These are phyloP conservation scores for Cataglyphis altisquamis DNA, from an alignment of 2,888 invertebrate genomes.

Conservation along the genomic window DNA sequence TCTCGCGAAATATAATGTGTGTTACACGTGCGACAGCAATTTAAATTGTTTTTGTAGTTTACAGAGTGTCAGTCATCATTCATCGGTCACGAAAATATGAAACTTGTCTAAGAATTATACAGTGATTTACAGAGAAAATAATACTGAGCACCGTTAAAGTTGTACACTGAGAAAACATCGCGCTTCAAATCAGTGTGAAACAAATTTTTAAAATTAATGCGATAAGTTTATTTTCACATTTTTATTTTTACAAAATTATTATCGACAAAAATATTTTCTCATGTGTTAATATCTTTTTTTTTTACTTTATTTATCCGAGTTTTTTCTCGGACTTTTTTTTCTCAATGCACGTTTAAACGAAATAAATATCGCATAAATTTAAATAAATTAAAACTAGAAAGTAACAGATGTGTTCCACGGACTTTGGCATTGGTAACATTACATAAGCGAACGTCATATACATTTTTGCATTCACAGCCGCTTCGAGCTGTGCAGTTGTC, in stretches of 20 bases:
- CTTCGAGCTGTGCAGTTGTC: neutral
- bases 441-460: slow-evolving; percentile 27
- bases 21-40: neutral
- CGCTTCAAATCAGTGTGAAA: neutral
- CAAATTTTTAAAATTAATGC: neutral
- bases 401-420: slow-evolving; percentile 19
- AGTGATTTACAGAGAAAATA: slow-evolving; percentile 28
- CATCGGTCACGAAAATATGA: slow-evolving; percentile 29
- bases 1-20: slow-evolving; percentile 21
- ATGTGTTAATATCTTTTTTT: neutral
- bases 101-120: slow-evolving; percentile 11
- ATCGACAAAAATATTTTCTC: neutral
- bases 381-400: slow-evolving; percentile 30
- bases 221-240: neutral
- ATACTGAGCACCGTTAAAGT: slow-evolving; percentile 35
- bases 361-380: slow-evolving; percentile 13
- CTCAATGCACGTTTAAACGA: slow-evolving; percentile 21
- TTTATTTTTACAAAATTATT: neutral
- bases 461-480: slow-evolving; percentile 7
- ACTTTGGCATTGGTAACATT: slow-evolving; percentile 60
- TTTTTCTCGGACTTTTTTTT: neutral
- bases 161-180: slow-evolving; percentile 37
- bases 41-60: slow-evolving; percentile 31
- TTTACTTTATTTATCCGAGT: neutral
- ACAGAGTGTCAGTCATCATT: slow-evolving; percentile 22